These are phyloP conservation scores for Seison nebaliae DNA, from an alignment of 1,140 invertebrate species.

Conservation along the genomic window DNA sequence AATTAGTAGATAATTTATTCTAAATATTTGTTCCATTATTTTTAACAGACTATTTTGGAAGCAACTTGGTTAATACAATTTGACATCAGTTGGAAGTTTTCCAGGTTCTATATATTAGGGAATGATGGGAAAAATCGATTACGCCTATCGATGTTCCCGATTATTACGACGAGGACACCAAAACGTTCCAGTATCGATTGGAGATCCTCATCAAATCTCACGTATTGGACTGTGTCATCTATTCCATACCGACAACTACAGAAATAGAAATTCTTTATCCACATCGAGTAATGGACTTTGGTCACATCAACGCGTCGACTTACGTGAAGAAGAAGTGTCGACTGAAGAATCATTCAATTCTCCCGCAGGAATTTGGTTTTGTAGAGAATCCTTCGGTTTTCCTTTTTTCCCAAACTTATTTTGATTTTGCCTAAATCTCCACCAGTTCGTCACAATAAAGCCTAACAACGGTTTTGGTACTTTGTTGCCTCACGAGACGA, in stretches of 20 bases:
- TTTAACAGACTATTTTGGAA: too few species aligned
- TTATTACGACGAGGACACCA: constrained; percentile 26
- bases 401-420: neutral
- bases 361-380: constrained; percentile 27
- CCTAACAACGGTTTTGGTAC: constrained; percentile 30
- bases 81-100: too few species aligned
- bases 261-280: neutral
- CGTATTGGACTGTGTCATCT: too few species aligned
- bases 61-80: too few species aligned
- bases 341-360: constrained; percentile 25
- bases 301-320: constrained; percentile 24
- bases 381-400: constrained; percentile 23
- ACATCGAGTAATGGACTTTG: constrained; percentile 20
- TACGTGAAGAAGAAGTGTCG: constrained; percentile 19
- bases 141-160: constrained; percentile 19
- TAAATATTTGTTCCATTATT: too few species aligned
- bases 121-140: too few species aligned
- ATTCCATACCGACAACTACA: too few species aligned
- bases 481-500: constrained; percentile 23
- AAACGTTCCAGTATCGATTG: too few species aligned
- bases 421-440: neutral
- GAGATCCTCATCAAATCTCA: too few species aligned
- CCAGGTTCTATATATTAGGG: too few species aligned
- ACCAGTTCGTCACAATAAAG: constrained; percentile 26
- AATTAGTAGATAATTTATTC: too few species aligned